phyloP scores from a whole-genome alignment of 2,888 invertebrate species.

The Oligia latruncula region DNA sequence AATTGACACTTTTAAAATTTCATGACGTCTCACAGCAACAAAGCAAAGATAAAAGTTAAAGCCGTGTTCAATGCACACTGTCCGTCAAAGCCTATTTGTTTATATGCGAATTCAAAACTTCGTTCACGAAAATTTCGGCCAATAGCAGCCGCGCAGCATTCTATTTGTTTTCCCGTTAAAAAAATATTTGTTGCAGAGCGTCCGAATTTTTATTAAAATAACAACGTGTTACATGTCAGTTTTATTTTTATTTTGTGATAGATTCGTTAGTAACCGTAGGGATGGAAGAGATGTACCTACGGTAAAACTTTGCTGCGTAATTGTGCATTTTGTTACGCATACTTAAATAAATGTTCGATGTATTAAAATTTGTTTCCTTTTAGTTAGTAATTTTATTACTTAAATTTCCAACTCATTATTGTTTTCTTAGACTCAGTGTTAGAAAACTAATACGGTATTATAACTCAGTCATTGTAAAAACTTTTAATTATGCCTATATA shows the following conservation, averaged over 20 bases:
- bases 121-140: conserved; percentile 36
- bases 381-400: not conserved
- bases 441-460: not conserved
- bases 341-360: not conserved
- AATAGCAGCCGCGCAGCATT: conserved; percentile 15
- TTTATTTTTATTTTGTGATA: conserved; percentile 30
- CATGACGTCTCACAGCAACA: not conserved
- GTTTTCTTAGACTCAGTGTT: not conserved
- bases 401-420: not conserved
- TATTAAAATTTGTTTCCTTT: not conserved
- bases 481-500: not conserved
- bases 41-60: conserved; percentile 13
- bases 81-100: conserved; percentile 58
- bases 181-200: conserved; percentile 33
- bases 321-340: not conserved
- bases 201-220: conserved; percentile 44
- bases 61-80: conserved; percentile 24
- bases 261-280: conserved; percentile 9
- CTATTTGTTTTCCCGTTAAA: conserved; percentile 34
- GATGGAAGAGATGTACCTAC: not conserved
- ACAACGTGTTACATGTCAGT: conserved; percentile 32
- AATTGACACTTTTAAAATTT: conserved; percentile 11
- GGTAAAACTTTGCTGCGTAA: not conserved
- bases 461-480: not conserved
- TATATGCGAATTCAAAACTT: conserved; percentile 58